These are phyloP conservation scores for Candidula unifasciata DNA, from an alignment of 2,888 invertebrate genomes.

Conservation along the genomic window DNA sequence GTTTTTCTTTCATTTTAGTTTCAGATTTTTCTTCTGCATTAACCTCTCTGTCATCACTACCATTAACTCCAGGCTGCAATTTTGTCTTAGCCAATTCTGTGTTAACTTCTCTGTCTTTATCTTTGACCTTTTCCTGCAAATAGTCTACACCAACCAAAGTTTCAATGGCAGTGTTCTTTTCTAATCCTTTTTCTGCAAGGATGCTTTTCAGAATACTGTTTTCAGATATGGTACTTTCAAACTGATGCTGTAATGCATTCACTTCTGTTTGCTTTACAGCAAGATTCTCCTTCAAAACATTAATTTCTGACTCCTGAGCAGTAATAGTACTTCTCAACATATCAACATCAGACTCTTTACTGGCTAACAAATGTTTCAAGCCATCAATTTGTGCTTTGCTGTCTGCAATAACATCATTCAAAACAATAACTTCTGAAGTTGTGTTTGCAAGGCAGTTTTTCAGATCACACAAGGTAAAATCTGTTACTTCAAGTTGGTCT, in stretches of 20 bases:
- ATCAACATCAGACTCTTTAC: constrained; percentile 2
- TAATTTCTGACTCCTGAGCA: not conserved
- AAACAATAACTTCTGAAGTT: not conserved
- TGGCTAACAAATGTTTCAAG: not conserved
- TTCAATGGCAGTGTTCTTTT: not conserved
- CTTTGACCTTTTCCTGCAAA: constrained; percentile 8
- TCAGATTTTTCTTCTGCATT: constrained; percentile 13
- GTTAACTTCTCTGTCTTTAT: constrained; percentile 11
- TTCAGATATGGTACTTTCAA: constrained; percentile 46
- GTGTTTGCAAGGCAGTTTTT: not conserved
- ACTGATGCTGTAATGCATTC: constrained; percentile 28
- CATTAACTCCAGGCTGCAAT: not conserved
- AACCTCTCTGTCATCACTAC: not conserved
- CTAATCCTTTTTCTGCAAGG: constrained; percentile 4
- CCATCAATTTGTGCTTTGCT: not conserved
- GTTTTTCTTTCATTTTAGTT: not conserved
- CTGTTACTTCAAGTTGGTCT: constrained; percentile 4
- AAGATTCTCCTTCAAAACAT: not conserved
- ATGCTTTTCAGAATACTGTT: constrained; percentile 46
- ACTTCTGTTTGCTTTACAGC: not conserved
- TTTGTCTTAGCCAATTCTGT: constrained; percentile 2
- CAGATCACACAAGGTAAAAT: not conserved
- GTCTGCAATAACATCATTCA: not conserved
- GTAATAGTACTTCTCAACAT: not conserved
- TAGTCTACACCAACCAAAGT: not conserved